phyloP scores from a whole-genome alignment of 2,888 invertebrate species.

The Aspidiotus rigidus region DNA sequence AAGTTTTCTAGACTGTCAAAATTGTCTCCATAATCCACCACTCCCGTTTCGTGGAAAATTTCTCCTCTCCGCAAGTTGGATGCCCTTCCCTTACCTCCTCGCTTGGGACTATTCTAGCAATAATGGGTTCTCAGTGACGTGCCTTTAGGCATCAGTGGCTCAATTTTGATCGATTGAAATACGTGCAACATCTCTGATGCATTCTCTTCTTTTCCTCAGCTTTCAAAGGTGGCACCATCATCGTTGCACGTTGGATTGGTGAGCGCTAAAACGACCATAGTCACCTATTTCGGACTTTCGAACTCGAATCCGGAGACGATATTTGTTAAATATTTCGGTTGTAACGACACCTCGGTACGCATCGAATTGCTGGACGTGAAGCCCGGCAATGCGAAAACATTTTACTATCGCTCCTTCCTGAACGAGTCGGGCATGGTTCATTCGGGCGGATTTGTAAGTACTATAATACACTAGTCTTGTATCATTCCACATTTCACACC shows the following conservation, averaged over 20 bases:
- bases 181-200: too few species aligned
- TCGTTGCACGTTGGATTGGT: constrained; percentile 53
- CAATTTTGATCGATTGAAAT: too few species aligned
- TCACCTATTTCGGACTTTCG: constrained; percentile 59
- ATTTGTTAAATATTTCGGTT: constrained; percentile 52
- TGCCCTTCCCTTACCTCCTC: too few species aligned
- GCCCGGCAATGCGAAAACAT: constrained; percentile 44
- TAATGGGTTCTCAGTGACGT: too few species aligned
- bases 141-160: too few species aligned
- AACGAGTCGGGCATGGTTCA: constrained; percentile 20
- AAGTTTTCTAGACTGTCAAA: too few species aligned
- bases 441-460: constrained; percentile 26
- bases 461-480: background rate
- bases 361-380: constrained; percentile 54
- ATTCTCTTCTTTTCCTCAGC: background rate
- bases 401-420: constrained; percentile 35
- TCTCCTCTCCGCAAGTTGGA: too few species aligned
- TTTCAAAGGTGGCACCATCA: constrained; percentile 25
- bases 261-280: constrained; percentile 55
- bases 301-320: constrained; percentile 69
- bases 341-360: constrained; percentile 50
- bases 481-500: background rate
- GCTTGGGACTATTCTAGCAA: too few species aligned
- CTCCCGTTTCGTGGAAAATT: too few species aligned
- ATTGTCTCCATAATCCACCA: too few species aligned